Conservation (phyloP, 2,797 vertebrate genomes). For the Acanthurus lineatus region DNA sequence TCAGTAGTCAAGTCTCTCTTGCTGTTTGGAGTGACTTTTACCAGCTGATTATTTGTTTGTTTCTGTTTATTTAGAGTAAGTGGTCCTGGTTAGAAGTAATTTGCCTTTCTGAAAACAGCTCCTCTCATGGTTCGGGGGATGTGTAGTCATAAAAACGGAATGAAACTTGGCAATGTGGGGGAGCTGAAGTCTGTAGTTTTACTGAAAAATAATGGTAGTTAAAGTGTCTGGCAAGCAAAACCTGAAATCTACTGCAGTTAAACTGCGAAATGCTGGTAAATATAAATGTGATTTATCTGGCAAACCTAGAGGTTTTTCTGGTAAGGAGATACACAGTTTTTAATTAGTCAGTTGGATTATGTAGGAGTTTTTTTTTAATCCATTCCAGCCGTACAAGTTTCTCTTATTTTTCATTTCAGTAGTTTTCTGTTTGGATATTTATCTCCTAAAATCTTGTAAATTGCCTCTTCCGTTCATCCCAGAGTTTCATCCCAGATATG, state of each 20-base stretch:
- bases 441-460: background rate
- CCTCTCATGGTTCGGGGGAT: conserved; percentile 6
- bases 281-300: conserved; percentile 40
- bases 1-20: background rate
- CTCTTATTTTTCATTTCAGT: background rate
- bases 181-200: conserved; percentile 5
- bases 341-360: background rate
- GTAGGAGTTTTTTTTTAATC: conserved; percentile 18
- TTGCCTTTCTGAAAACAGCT: conserved; percentile 14
- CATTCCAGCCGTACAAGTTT: conserved; percentile 17
- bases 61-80: conserved; percentile 26
- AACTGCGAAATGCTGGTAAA: conserved; percentile 32
- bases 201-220: conserved; percentile 40
- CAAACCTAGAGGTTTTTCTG: background rate
- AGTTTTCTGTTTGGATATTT: conserved; percentile 5
- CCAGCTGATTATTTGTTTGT: background rate
- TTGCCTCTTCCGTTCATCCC: background rate
- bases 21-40: background rate
- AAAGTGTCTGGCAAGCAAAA: conserved; percentile 38
- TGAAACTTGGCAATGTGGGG: background rate
- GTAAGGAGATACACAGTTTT: background rate
- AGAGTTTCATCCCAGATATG: background rate
- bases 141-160: conserved; percentile 5
- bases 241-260: conserved; percentile 32
- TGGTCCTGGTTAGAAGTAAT: conserved; percentile 3